Conservation (phyloP, 2,888 invertebrate genomes). For the Drosophila parthenogenetica region DNA sequence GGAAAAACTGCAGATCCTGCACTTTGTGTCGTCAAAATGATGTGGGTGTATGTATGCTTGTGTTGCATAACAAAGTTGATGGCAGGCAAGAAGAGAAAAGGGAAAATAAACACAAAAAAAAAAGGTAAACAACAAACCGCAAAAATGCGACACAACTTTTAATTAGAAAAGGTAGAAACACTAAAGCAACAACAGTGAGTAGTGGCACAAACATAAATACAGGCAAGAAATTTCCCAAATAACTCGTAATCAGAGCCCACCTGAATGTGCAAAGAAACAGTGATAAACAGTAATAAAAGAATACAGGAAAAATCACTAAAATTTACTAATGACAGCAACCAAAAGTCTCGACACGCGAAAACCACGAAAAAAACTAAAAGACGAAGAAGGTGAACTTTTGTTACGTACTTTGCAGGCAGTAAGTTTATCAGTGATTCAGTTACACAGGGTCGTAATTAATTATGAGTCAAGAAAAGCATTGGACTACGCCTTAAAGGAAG, state of each 20-base stretch:
- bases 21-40: constrained; percentile 31
- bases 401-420: neutral
- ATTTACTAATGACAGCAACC: constrained; percentile 47
- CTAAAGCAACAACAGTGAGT: constrained; percentile 15
- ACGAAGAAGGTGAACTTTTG: neutral
- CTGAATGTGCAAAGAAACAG: constrained; percentile 24
- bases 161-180: constrained; percentile 56
- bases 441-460: constrained; percentile 54
- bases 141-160: constrained; percentile 62
- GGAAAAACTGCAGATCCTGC: constrained; percentile 31
- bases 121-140: constrained; percentile 46
- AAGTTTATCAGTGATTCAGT: constrained; percentile 5
- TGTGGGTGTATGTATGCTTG: neutral
- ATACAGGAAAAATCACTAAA: constrained; percentile 27
- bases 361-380: neutral
- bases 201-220: no score
- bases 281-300: constrained; percentile 28
- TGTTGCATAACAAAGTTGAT: constrained; percentile 41
- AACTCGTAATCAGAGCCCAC: neutral
- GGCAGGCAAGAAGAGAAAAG: neutral
- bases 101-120: constrained; percentile 14
- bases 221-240: constrained; percentile 22
- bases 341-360: constrained; percentile 16
- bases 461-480: constrained; percentile 27
- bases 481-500: constrained; percentile 13